Base-by-base conservation (phyloP, 2,113 vertebrate genomes). In the Otus sunia region DNA sequence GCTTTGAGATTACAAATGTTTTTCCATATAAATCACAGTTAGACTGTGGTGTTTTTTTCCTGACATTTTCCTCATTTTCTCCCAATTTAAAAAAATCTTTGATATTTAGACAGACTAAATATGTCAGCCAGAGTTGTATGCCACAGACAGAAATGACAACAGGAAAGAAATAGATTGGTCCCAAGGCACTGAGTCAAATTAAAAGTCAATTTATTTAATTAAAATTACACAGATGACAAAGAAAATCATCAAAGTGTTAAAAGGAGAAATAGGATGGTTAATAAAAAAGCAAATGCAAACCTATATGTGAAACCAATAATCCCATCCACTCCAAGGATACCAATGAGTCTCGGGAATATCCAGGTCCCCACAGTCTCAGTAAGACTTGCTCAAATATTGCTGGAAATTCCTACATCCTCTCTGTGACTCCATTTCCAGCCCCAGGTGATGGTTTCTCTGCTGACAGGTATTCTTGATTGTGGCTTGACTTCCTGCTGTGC, bases 61-160 rank as follows among this genome's bases (percentile, higher is more conserved):
- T 86, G 82, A 84, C 43, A 93, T 96, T 88, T 96, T 80, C 25
- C 32, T 91, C 19, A 0, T 86, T 92, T 96, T 17, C 8, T 90
- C 58, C 29, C 21, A 62, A 64, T 94, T 86, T 78, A 7, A 64
- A 75, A 75, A 94, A 92, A 81, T 25, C 92, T 92, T 83, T 96
- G 83, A 68, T 92, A 96, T 94, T 95, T 92, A 94, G 56, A 87
- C 56, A 86, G 76, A 71, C 56, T 75, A 72, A 47, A 49, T 88
- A 86, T 86, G 86, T 94, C 83, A 96, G 68, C 64, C 76, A 92
- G 59, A 94, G 64, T 62, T 92, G 67, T 74, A 49, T 85, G 69
- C 87, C 84, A 88, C 10, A 68, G 66, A 72, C 62, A 91, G 60
- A 95, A 95, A 87, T 79, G 58, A 91, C 36, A 80, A 90, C 15